These are phyloP conservation scores for Sabatieria punctata DNA, from an alignment of 2,888 invertebrate species.

Conservation along the genomic window DNA sequence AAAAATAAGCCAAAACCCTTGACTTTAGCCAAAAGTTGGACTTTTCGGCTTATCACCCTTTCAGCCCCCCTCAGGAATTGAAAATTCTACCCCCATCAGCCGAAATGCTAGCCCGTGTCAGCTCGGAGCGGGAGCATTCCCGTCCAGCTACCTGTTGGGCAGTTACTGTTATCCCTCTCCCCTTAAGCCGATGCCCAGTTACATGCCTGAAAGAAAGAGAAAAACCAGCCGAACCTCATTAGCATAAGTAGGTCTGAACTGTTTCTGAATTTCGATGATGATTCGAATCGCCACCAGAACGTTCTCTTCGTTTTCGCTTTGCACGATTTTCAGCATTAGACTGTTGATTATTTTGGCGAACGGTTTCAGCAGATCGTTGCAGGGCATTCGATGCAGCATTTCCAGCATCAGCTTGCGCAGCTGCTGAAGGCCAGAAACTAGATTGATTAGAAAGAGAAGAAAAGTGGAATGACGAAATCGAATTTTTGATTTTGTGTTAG, in stretches of 20 bases:
- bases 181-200: too few relatives aligned
- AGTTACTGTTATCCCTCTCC: too few relatives aligned
- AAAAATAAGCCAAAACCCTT: too few relatives aligned
- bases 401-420: conserved; percentile 82
- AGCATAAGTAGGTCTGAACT: conserved; percentile 72
- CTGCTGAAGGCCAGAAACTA: conserved; percentile 43
- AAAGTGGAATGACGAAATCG: too few relatives aligned
- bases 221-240: conserved; percentile 48
- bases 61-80: too few relatives aligned
- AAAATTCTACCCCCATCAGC: too few relatives aligned
- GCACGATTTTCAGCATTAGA: conserved; percentile 66
- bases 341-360: conserved; percentile 71
- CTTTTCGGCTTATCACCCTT: too few relatives aligned
- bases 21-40: too few relatives aligned
- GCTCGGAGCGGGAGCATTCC: too few relatives aligned
- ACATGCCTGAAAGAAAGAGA: background rate
- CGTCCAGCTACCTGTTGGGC: too few relatives aligned
- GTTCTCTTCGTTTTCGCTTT: conserved; percentile 97
- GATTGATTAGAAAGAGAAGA: background rate
- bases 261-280: conserved; percentile 89
- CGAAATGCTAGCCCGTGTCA: too few relatives aligned
- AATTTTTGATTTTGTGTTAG: too few relatives aligned
- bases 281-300: conserved; percentile 84
- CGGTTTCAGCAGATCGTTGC: conserved; percentile 65
- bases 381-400: conserved; percentile 86